Evolutionary conservation across 2,888 invertebrate genomes (phyloP), one percentile per base, ranked within the genome.

Genomic region (Endomychus coccineus): DNA sequence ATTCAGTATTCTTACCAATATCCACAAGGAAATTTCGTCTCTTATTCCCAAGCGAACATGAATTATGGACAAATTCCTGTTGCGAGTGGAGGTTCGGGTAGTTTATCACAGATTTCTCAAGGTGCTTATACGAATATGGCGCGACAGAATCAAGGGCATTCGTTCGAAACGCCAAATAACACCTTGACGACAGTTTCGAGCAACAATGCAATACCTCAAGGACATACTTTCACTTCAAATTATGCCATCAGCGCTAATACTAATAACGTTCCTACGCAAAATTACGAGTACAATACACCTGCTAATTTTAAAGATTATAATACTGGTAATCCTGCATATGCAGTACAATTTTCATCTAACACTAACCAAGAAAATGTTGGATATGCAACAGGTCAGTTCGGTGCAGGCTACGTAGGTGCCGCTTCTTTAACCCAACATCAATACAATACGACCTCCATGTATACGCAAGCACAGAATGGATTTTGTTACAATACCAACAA

Each of bases 391-490:
- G 6, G n/a, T 1, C 38, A 38, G 17, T 38, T 33, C 33, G 28
- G 33, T 16, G 33, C 32, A 11, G 34, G 32, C n/a, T 38, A 38
- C 11, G 33, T 33, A 1, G 38, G 38, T 2, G 37, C 37, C 1
- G 38, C 25, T n/a, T 27, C 32, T 5, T 27, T 38, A 4, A 23
- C 25, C 9, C 38, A 33, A 12, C 27, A 33, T n/a, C 33, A 33
- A 21, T 22, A n/a, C n/a, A 32, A 32, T 15, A 32, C 28, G n/a
- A 27, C 15, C 12, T 39, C 34, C 16, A 39, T 34, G 34, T 39
- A 39, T n/a, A 54, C 24, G 39, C 59, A 46, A 13, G 40, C 45
- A 2, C 42, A 22, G 7, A 36, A 27, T 11, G 43, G 42, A 19
- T 37, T 38, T 13, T 25, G 34, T 4, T 40, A 42, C 11, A 35